phyloP scores from a whole-genome alignment of 1,140 invertebrate species.

The Procambarus virginalis region DNA sequence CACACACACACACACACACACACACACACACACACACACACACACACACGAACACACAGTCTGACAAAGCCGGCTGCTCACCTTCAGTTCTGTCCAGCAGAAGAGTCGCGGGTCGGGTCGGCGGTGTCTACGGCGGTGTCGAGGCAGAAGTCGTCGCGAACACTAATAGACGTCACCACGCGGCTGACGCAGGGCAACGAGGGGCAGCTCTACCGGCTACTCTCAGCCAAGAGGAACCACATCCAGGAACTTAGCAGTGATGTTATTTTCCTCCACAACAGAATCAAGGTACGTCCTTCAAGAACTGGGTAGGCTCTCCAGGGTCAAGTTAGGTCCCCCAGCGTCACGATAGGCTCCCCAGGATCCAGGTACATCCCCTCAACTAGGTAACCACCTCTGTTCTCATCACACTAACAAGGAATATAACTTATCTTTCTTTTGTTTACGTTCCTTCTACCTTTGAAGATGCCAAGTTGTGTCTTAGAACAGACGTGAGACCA shows the following conservation, averaged over 20 bases:
- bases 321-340: no score
- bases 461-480: no score
- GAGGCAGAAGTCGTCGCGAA: constrained; percentile 33
- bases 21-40: constrained; percentile 34
- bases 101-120: constrained; percentile 21
- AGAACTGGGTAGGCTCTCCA: no score
- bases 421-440: no score
- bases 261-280: constrained; percentile 44
- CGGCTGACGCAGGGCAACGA: constrained; percentile 24
- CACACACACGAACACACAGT: constrained; percentile 16
- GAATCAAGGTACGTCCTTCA: constrained; percentile 39
- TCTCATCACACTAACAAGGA: no score
- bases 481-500: no score
- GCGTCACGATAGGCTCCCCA: no score
- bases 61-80: no score
- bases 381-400: no score
- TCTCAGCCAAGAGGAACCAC: constrained; percentile 59
- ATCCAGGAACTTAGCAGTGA: constrained; percentile 54
- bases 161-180: constrained; percentile 27
- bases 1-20: constrained; percentile 25
- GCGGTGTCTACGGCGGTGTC: constrained; percentile 30
- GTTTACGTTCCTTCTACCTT: no score
- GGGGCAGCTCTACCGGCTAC: constrained; percentile 55
- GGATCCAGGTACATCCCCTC: no score
- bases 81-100: neutral